phyloP scores from a whole-genome alignment of 2,888 invertebrate species.

The Noctua janthe region DNA sequence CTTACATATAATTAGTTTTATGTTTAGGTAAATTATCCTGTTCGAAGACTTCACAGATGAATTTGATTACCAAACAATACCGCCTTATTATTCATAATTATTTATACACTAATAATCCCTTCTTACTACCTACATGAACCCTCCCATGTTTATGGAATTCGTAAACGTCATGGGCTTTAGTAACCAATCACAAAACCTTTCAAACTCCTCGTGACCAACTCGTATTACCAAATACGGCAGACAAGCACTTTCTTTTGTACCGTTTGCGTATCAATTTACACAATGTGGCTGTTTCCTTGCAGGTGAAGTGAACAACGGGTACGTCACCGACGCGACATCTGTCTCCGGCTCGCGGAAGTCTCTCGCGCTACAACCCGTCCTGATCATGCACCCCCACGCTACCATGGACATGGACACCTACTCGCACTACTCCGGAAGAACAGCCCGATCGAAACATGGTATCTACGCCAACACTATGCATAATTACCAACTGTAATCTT shows the following conservation, averaged over 20 bases:
- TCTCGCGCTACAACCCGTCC: slow-evolving; percentile 95
- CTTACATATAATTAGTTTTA: slow-evolving; percentile 1
- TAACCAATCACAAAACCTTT: slow-evolving; percentile 16
- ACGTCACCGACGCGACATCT: slow-evolving; percentile 96
- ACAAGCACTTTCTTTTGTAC: slow-evolving; percentile 55
- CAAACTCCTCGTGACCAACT: slow-evolving; percentile 38
- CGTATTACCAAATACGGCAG: slow-evolving; percentile 44
- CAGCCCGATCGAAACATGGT: slow-evolving; percentile 91
- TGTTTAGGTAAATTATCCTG: background rate
- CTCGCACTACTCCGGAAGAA: slow-evolving; percentile 94
- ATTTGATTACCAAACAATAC: background rate
- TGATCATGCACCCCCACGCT: slow-evolving; percentile 93
- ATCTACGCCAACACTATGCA: slow-evolving; percentile 93
- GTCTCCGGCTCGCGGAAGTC: slow-evolving; percentile 96
- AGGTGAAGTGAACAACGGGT: slow-evolving; percentile 97
- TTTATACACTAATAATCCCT: background rate
- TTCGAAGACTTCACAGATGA: background rate
- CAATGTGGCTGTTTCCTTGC: slow-evolving; percentile 70
- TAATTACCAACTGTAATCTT: slow-evolving; percentile 91
- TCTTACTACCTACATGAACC: background rate
- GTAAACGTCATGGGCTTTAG: background rate
- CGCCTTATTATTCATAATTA: too few species aligned
- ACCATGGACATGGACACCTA: slow-evolving; percentile 93
- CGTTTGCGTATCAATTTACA: slow-evolving; percentile 57
- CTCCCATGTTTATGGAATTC: background rate